Evolutionary conservation across 2,113 vertebrate genomes (phyloP), one percentile per base, ranked within the genome.

Genomic region (Trinectes maculatus): DNA sequence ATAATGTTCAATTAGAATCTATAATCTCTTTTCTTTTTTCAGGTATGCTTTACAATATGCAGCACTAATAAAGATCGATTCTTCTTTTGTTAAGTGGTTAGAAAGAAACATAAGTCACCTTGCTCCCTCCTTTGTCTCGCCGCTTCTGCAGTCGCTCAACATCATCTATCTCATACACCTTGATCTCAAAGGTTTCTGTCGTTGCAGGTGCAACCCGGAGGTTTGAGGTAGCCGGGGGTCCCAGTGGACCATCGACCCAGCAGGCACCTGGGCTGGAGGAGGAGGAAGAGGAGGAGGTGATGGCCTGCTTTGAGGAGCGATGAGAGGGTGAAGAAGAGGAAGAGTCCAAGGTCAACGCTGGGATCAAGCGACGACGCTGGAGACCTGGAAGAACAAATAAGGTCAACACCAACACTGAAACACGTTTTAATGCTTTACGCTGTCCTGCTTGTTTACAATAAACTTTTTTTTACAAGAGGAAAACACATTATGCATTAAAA

Each of bases 91-190:
- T n/a, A n/a, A n/a, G n/a, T n/a, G n/a, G n/a, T n/a, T n/a, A n/a
- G n/a, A n/a, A n/a, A n/a, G n/a, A n/a, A n/a, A n/a, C n/a, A n/a
- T n/a, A n/a, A n/a, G n/a, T 91, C 84, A 99, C 98, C 94, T 96
- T 97, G 91, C 70, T 89, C 42, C 90, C 88, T 10, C 83, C 90
- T 11, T 92, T 93, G 52, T 89, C 90, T 59, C 93, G 92, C 51
- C 94, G 93, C 76, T 94, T 91, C 86, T 98, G 96, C 36, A 99
- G 93, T 44, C 97, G 93, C 60, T 99, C 96, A 6, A 99, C 96
- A 0, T 99, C 96, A 15, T 99, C 98, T 3, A 99, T 99, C 78
- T 99, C 96, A n/a, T 99, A 99, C 55, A 99, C 97, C 78, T 98
- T 99, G 79, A 99, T 99, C 91, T 98, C 97, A 22, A 99, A 99